Evolutionary conservation across 2,113 vertebrate species (phyloP), one percentile per base, ranked within the genome.

Genomic region (Bubo scandiacus): DNA sequence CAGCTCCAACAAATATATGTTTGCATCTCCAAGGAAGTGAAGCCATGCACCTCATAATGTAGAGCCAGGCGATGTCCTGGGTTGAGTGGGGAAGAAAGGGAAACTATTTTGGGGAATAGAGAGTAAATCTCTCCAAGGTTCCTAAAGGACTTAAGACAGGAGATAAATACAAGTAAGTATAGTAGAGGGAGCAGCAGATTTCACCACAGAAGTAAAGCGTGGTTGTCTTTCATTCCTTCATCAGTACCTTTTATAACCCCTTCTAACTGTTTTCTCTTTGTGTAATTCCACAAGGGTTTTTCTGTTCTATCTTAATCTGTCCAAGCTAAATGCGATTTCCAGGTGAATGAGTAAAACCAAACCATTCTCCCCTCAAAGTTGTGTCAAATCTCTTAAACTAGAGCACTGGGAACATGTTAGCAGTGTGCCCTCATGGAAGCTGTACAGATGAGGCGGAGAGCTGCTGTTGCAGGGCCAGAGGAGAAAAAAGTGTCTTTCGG

Each of bases 391-490:
- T 70, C 29, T 65, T 65, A 30, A 65, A 45, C 21, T 15, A 25
- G 55, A 70, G 67, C 2, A 1, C 55, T 47, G 61, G 18, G 84
- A 27, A 9, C 10, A 2, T 0, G 0, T 63, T 42, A 63, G 47
- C 45, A 26, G 54, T 4, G n/a, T 78, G 52, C 45, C 23, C 21
- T 61, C 6, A 2, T 13, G 30, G 43, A 21, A 9, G 19, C 72
- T 40, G 36, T 42, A 8, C 17, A 17, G 34, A 7, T 27, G 78
- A 57, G 32, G 36, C n/a, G 13, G 47, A 62, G 32, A 67, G 19
- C 30, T 22, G 77, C 58, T 71, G 17, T 11, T 32, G 40, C 27
- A 49, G 70, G 15, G 40, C 72, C 47, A 42, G 49, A 26, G 54
- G 42, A n/a, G 49, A 27, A 38, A 30, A 30, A 84, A 19, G 23